Evolutionary conservation across 2,113 vertebrate genomes (phyloP).

Genomic region (Cinclus mexicanus): DNA sequence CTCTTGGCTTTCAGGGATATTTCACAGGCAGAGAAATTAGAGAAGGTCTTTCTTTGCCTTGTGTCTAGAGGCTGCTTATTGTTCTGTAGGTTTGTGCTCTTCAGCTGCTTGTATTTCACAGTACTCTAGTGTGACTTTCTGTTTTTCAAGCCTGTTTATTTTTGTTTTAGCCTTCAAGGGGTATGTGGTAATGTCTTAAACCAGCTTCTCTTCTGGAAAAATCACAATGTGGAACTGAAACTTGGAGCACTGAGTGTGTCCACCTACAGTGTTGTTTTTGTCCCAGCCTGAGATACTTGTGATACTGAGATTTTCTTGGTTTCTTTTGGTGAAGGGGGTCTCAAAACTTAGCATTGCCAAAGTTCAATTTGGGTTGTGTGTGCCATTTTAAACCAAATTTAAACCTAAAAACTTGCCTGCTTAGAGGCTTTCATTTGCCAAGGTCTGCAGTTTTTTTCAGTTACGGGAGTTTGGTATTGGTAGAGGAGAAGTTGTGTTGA

Average conservation of each 20-base stretch:
- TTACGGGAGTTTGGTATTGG: neutral
- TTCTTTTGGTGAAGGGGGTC: neutral
- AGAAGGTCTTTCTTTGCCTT: neutral
- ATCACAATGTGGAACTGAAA: neutral
- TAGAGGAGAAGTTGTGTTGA: neutral
- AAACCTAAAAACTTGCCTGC: neutral
- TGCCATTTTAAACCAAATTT: neutral
- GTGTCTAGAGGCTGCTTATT: neutral
- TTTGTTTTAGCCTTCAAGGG: constrained; percentile 16
- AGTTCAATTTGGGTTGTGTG: neutral
- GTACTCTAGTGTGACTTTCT: neutral
- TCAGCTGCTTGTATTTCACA: neutral
- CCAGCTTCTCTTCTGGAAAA: neutral
- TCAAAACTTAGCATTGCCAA: neutral
- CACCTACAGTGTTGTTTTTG: neutral
- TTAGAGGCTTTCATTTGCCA: neutral
- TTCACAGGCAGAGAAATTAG: neutral
- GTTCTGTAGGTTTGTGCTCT: neutral
- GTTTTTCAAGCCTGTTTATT: constrained; percentile 23
- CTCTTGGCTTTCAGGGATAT: neutral
- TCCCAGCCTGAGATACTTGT: neutral
- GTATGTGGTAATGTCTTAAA: neutral
- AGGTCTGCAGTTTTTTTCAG: neutral
- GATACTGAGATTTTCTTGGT: neutral
- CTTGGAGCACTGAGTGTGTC: neutral